A percentile compares a stretch with the other conserved stretches of the same genome.
Conservation (phyloP, 2,113 vertebrate genomes). For the Baryphthengus martii region DNA sequence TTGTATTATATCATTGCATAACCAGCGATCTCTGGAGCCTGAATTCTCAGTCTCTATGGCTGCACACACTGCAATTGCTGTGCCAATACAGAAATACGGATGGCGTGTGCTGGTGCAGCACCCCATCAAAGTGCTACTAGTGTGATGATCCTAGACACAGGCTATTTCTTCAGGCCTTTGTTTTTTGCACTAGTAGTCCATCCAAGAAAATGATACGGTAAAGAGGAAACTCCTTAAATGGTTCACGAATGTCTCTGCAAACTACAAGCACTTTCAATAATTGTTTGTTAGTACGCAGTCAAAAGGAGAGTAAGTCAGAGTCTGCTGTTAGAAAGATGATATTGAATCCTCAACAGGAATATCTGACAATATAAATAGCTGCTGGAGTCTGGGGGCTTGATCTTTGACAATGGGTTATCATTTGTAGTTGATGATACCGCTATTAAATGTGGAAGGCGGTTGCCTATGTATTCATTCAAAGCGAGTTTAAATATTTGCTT, state of each 20-base stretch:
- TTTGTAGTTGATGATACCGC: background rate
- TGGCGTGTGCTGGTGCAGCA: background rate
- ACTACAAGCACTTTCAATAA: background rate
- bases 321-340: background rate
- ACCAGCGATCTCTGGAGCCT: constrained; percentile 45
- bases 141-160: background rate
- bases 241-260: background rate
- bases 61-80: constrained; percentile 27
- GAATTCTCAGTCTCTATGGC: constrained; percentile 41
- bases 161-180: background rate
- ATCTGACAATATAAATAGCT: background rate
- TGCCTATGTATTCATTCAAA: background rate
- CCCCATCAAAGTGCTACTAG: constrained; percentile 36
- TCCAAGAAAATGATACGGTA: background rate
- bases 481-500: background rate
- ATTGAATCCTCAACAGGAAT: background rate
- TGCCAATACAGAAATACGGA: constrained; percentile 1
- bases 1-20: constrained; percentile 61
- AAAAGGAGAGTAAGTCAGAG: background rate
- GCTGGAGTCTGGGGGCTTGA: background rate
- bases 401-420: background rate
- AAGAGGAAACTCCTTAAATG: background rate
- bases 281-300: background rate
- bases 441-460: background rate
- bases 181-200: background rate